Conservation (phyloP, 2,888 invertebrate species). For the Crocallis elinguaria region DNA sequence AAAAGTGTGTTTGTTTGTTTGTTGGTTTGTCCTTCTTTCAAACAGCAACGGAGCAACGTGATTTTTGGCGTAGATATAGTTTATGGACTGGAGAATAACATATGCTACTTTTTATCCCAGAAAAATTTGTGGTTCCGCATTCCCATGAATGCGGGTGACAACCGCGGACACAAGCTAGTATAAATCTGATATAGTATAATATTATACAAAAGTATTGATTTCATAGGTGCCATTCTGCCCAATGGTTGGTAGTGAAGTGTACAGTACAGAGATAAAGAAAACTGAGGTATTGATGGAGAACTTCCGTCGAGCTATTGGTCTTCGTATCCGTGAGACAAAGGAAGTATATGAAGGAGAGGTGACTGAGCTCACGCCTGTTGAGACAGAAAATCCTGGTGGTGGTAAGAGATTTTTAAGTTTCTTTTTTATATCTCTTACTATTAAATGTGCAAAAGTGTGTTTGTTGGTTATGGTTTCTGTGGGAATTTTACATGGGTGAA, state of each 20-base stretch:
- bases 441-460: not conserved
- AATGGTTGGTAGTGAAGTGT: conserved; percentile 97
- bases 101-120: too few relatives aligned
- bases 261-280: conserved; percentile 99
- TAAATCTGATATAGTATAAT: too few relatives aligned
- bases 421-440: not conserved
- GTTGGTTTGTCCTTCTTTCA: too few relatives aligned
- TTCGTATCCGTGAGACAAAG: conserved; percentile 97
- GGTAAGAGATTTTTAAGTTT: conserved; percentile 73
- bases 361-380: conserved; percentile 98
- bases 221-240: conserved; percentile 93
- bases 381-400: conserved; percentile 98
- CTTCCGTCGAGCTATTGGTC: conserved; percentile 98
- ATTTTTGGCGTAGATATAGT: too few relatives aligned
- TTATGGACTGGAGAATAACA: too few relatives aligned
- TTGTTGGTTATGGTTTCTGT: too few relatives aligned
- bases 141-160: too few relatives aligned
- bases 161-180: too few relatives aligned
- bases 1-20: too few relatives aligned
- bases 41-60: too few relatives aligned
- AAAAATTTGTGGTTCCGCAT: too few relatives aligned
- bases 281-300: conserved; percentile 99
- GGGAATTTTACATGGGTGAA: too few relatives aligned
- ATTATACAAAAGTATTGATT: conserved; percentile 5
- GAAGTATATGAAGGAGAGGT: conserved; percentile 99